Evolutionary conservation across 2,888 invertebrate genomes (phyloP), one percentile per base, ranked within the genome.

Genomic region (Spatulosminthurus flaviceps): DNA sequence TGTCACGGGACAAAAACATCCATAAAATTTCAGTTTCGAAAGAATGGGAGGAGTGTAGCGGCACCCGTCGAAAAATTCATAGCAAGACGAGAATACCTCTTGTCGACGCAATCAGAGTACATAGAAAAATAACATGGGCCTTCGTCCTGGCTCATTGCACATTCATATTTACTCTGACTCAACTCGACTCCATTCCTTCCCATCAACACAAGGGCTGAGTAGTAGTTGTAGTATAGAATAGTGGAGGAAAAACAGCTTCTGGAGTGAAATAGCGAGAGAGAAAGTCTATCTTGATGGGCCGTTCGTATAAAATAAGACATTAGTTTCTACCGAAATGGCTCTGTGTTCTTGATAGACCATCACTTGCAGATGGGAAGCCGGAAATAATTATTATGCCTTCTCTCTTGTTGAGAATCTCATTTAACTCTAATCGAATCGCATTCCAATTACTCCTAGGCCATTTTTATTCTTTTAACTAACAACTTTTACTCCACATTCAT

Each of bases 291-390:
- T 67, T 67, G 61, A 74, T n/a, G 61, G 51, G 51, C 71, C 73
- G 42, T 73, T 16, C 19, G 64, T 24, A 64, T 22, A 64, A 64
- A 22, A 64, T 64, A 19, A 75, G 66, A 26, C 75, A 75, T 75
- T 75, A 75, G 73, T 77, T 77, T 77, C 22, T 60, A 29, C 41
- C 24, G 43, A 78, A 80, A 69, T 73, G 60, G 61, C 67, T 70
- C 74, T 74, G 75, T 80, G 80, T 72, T 80, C 75, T 78, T 80
- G 78, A 80, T 75, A 78, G 78, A 80, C 80, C 81, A 81, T 79
- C 81, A 81, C 61, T 72, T 79, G 77, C 81, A 81, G 81, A 79
- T 70, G 79, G 76, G 72, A 77, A 79, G 79, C 79, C 71, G 81
- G 74, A 79, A 79, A 79, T 79, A 81, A 79, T 79, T 64, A 75